Conservation (phyloP, 1,140 invertebrate genomes). For the Cheumatopsyche charites region DNA sequence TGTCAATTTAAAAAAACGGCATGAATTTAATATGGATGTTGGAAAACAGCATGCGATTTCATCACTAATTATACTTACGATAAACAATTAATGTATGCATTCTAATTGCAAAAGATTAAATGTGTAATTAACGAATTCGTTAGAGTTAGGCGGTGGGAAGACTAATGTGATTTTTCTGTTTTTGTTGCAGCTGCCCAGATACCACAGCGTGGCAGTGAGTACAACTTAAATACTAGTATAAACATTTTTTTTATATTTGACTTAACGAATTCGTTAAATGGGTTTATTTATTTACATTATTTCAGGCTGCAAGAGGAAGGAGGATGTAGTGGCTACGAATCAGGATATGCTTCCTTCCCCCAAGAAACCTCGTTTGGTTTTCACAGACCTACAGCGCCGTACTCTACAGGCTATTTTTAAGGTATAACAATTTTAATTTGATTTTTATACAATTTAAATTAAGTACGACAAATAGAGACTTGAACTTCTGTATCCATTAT, state of each 20-base stretch:
- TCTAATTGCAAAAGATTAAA: neutral
- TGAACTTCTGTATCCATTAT: neutral
- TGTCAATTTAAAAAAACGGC: neutral
- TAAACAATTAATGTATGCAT: slow-evolving; percentile 1
- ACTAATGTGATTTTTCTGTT: slow-evolving; percentile 50
- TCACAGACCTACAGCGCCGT: slow-evolving; percentile 99
- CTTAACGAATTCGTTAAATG: neutral
- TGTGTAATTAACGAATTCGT: neutral
- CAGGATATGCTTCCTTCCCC: slow-evolving; percentile 84
- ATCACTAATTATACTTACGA: slow-evolving; percentile 2
- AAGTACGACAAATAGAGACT: neutral
- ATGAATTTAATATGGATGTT: slow-evolving; percentile 8
- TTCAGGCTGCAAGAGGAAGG: slow-evolving; percentile 96
- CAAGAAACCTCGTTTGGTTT: slow-evolving; percentile 99
- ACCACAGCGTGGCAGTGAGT: slow-evolving; percentile 86
- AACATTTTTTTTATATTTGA: neutral
- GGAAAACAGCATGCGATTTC: slow-evolving; percentile 12
- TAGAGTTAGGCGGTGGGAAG: neutral
- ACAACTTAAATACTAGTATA: slow-evolving; percentile 46
- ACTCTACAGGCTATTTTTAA: slow-evolving; percentile 99
- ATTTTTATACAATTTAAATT: slow-evolving; percentile 16
- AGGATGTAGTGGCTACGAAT: slow-evolving; percentile 77
- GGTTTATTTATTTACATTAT: neutral
- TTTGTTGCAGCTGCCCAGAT: slow-evolving; percentile 86
- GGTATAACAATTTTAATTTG: slow-evolving; percentile 64